phyloP scores from a whole-genome alignment of 1,140 invertebrate species.

The Teleogryllus occipitalis region DNA sequence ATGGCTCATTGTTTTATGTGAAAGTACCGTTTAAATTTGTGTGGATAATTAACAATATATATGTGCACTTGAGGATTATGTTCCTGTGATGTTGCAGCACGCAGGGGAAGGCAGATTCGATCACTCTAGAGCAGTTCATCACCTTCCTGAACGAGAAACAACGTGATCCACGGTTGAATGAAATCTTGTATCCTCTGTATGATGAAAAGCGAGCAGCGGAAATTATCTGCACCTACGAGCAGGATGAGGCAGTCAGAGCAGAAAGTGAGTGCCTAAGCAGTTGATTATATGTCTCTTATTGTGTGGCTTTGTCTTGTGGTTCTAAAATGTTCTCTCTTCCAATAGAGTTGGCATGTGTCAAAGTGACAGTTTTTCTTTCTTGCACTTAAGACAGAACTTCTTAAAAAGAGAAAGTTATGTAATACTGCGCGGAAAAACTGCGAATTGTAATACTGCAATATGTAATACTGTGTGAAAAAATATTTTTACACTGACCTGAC shows the following conservation, averaged over 20 bases:
- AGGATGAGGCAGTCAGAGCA: constrained; percentile 66
- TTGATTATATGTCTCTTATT: neutral
- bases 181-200: constrained; percentile 97
- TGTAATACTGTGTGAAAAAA: no score
- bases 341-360: no score
- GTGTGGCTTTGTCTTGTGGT: neutral
- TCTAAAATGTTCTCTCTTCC: no score
- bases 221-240: constrained; percentile 92
- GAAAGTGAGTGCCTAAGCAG: constrained; percentile 52
- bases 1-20: no score
- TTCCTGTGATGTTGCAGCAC: constrained; percentile 49
- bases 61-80: neutral
- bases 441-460: no score
- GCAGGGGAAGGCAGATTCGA: constrained; percentile 79
- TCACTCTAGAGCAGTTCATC: constrained; percentile 81
- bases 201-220: constrained; percentile 88
- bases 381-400: no score
- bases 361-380: no score
- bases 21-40: no score
- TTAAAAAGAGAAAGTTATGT: no score
- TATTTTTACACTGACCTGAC: no score
- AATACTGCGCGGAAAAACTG: no score
- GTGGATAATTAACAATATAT: neutral
- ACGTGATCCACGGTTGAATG: constrained; percentile 95
- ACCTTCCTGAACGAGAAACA: constrained; percentile 97